phyloP scores from a whole-genome alignment of 2,888 invertebrate genomes.

The Ernsta delagoae region DNA sequence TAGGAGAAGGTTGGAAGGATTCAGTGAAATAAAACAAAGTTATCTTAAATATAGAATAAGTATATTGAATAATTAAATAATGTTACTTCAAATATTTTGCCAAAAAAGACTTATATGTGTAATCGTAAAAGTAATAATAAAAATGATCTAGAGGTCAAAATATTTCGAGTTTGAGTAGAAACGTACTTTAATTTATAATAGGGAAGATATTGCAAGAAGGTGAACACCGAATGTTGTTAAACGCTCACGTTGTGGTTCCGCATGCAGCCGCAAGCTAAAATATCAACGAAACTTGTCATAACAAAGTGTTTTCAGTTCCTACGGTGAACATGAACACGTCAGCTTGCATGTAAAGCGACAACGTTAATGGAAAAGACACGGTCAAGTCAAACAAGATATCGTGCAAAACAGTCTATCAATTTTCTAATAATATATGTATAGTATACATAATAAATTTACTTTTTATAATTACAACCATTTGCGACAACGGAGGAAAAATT shows the following conservation, averaged over 20 bases:
- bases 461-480: constrained; percentile 83
- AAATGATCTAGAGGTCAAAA: constrained; percentile 78
- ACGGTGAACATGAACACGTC: constrained; percentile 8
- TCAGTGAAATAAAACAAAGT: constrained; percentile 65
- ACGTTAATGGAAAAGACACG: constrained; percentile 52
- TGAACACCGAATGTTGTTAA: constrained; percentile 54
- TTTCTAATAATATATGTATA: constrained; percentile 58
- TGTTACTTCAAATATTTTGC: constrained; percentile 83
- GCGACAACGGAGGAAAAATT: constrained; percentile 79
- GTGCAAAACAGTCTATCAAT: constrained; percentile 82
- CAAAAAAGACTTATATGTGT: constrained; percentile 82
- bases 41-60: constrained; percentile 82
- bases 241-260: constrained; percentile 52
- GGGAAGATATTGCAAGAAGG: constrained; percentile 63
- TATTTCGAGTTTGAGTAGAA: constrained; percentile 75
- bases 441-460: constrained; percentile 42
- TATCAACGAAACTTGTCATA: constrained; percentile 63
- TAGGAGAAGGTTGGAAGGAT: neutral
- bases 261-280: constrained; percentile 48
- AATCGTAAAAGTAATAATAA: constrained; percentile 80
- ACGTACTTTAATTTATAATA: constrained; percentile 61
- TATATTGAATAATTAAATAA: constrained; percentile 85
- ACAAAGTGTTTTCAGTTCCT: constrained; percentile 61
- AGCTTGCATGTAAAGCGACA: constrained; percentile 55
- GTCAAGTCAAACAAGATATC: constrained; percentile 68